Conservation (phyloP, 2,113 vertebrate species). For the Prochilodus magdalenae region DNA sequence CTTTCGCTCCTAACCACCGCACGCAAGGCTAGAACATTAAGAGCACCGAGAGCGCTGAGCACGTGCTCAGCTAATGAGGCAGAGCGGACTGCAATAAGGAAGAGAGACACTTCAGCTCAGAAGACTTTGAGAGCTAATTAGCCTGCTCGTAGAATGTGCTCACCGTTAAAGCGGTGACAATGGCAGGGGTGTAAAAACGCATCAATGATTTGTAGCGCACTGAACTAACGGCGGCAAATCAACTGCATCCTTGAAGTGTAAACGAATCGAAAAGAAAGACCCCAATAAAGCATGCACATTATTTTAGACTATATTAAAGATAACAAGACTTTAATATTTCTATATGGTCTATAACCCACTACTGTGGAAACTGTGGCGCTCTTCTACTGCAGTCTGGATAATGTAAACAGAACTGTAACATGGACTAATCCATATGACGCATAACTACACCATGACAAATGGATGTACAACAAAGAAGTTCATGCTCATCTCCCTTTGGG, state of each 20-base stretch:
- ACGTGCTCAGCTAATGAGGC: slow-evolving; percentile 3
- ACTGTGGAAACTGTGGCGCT: too few species aligned
- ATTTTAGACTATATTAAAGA: too few species aligned
- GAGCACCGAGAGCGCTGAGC: not conserved
- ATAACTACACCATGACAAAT: not conserved
- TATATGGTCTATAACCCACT: too few species aligned
- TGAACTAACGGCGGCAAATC: too few species aligned
- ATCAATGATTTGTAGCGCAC: not conserved
- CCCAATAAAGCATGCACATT: too few species aligned
- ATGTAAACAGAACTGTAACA: too few species aligned
- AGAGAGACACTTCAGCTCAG: not conserved
- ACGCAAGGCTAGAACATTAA: not conserved
- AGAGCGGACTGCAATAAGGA: not conserved
- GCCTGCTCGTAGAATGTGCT: not conserved
- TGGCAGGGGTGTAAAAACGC: not conserved
- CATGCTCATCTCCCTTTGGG: not conserved
- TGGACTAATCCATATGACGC: too few species aligned
- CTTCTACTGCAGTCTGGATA: too few species aligned
- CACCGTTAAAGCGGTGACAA: not conserved
- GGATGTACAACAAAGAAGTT: not conserved
- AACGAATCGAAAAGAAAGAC: too few species aligned
- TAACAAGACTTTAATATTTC: too few species aligned
- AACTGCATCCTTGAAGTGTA: too few species aligned
- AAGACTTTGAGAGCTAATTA: not conserved
- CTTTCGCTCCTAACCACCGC: slow-evolving; percentile 8